A percentile compares a stretch with the other conserved stretches of the same genome.
Conservation (phyloP, 2,113 vertebrate genomes). For the Hippocampus zosterae region DNA sequence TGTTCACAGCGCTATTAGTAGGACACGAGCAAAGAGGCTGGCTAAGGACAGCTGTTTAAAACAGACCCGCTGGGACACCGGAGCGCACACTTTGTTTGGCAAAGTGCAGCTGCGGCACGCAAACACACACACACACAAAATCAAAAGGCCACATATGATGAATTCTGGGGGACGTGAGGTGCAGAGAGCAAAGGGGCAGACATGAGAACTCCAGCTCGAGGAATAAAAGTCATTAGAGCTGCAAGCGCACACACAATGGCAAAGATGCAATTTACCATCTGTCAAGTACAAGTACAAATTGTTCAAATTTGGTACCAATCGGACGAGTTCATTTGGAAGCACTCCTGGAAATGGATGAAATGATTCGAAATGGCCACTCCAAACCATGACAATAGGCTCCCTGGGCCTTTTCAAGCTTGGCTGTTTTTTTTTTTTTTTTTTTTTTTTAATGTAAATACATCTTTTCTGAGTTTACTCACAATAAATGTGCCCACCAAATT, state of each 20-base stretch:
- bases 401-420: too few relatives aligned
- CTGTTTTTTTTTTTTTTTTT: too few relatives aligned
- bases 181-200: slow-evolving; percentile 8
- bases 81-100: slow-evolving; percentile 27
- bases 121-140: slow-evolving; percentile 1
- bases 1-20: slow-evolving; percentile 53
- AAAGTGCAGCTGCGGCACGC: slow-evolving; percentile 29
- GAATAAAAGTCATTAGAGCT: slow-evolving; percentile 36
- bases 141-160: slow-evolving; percentile 14
- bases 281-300: too few relatives aligned
- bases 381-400: too few relatives aligned
- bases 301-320: neutral
- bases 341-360: neutral
- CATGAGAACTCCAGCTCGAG: slow-evolving; percentile 29
- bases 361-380: too few relatives aligned
- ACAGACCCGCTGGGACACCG: slow-evolving; percentile 22
- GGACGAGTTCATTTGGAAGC: neutral
- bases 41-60: slow-evolving; percentile 51
- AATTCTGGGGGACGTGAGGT: slow-evolving; percentile 14
- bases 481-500: too few relatives aligned
- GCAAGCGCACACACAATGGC: neutral
- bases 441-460: too few relatives aligned
- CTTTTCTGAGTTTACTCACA: too few relatives aligned
- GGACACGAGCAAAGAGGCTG: slow-evolving; percentile 1
- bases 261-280: neutral